phyloP scores from a whole-genome alignment of 2,888 invertebrate genomes.

The Athalia cordata region DNA sequence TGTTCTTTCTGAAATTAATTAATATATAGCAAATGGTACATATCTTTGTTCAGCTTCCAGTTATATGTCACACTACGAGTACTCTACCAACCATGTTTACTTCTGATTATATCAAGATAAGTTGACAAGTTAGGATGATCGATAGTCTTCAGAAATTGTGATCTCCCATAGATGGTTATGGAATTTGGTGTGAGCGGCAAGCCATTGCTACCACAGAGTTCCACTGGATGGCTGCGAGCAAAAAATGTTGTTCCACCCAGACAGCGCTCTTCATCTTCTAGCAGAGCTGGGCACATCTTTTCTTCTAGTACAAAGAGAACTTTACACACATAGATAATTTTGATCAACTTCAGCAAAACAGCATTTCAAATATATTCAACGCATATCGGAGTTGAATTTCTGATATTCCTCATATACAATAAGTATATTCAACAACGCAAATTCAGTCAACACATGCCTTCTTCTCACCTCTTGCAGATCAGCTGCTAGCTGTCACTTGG shows the following conservation, averaged over 20 bases:
- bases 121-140: slow-evolving; percentile 89
- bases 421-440: not conserved
- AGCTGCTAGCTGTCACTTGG: slow-evolving; percentile 28
- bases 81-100: slow-evolving; percentile 88
- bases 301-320: not conserved
- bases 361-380: too few species aligned
- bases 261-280: slow-evolving; percentile 74
- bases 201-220: slow-evolving; percentile 96
- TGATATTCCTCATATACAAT: not conserved
- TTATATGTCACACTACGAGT: not conserved
- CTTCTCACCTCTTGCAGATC: not conserved
- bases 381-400: not conserved
- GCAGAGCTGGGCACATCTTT: slow-evolving; percentile 70
- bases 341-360: too few species aligned
- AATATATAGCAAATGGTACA: slow-evolving; percentile 11
- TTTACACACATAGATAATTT: not conserved
- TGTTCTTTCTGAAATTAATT: slow-evolving; percentile 79
- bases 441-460: not conserved
- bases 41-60: too few species aligned
- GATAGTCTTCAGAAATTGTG: slow-evolving; percentile 87
- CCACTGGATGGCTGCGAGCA: slow-evolving; percentile 91
- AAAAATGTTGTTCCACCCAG: slow-evolving; percentile 95
- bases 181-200: slow-evolving; percentile 97
- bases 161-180: slow-evolving; percentile 92
- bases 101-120: slow-evolving; percentile 93